These are phyloP conservation scores for Drosophila miranda DNA, from an alignment of 1,140 invertebrate genomes.

Conservation along the genomic window DNA sequence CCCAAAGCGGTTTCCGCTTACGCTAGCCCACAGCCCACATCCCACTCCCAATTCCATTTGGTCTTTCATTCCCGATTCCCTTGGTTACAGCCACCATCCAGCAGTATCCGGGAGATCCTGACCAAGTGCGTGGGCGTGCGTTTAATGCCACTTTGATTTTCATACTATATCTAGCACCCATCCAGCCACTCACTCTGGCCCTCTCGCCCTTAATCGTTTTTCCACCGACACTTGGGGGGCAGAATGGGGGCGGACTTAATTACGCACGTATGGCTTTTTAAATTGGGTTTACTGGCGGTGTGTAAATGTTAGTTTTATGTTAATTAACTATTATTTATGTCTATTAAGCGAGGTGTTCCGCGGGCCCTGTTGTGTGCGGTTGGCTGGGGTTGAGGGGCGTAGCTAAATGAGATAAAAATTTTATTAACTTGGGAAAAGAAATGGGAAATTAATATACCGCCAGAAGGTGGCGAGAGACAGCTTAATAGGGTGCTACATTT, in stretches of 20 bases:
- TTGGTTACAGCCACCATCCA: conserved; percentile 7
- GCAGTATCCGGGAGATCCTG: conserved; percentile 28
- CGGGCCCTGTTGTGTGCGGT: background rate
- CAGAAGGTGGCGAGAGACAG: conserved; percentile 31
- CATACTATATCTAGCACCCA: conserved; percentile 20
- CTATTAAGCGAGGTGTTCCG: conserved; percentile 49
- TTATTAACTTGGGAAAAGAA: conserved; percentile 32
- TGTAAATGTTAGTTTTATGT: conserved; percentile 77
- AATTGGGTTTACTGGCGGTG: conserved; percentile 56
- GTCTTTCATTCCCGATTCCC: conserved; percentile 1
- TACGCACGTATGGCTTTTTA: conserved; percentile 76
- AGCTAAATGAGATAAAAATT: conserved; percentile 18
- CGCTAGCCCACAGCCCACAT: background rate
- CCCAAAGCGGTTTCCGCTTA: background rate
- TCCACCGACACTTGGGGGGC: background rate
- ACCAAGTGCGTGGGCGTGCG: conserved; percentile 51
- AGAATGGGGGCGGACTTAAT: conserved; percentile 47
- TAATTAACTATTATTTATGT: conserved; percentile 77
- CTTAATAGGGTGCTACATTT: conserved; percentile 19
- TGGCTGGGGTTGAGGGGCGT: background rate
- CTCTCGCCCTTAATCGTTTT: background rate
- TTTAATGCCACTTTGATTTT: conserved; percentile 58
- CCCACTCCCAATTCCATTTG: background rate
- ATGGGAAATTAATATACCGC: conserved; percentile 37
- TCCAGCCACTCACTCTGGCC: background rate